Base-by-base conservation (phyloP, 2,113 vertebrate species). In the Pantherophis guttatus region DNA sequence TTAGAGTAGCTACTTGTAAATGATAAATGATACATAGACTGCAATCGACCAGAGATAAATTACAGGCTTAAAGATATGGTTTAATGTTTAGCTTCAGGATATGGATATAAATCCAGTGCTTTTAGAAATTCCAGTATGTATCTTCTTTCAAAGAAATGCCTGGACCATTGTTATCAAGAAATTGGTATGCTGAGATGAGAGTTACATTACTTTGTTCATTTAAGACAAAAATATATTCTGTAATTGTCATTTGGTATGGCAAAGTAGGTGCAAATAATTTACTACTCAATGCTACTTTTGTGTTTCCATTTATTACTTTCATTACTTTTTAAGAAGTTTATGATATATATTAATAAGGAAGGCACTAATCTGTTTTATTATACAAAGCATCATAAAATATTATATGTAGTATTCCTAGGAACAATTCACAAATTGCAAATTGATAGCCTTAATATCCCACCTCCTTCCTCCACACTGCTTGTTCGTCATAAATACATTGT, bases 61-160 rank as follows among this genome's bases (percentile, higher is more conserved):
- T 92, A 65, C 70, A 19, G 90, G 23, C 90, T 95, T 93, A 93
- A 93, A 33, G 65, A 44, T 39, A 44, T 23, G 33, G 8, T 81
- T 81, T 3, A 0, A 9, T 89, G 8, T 93, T 96, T 95, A 81
- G 90, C 59, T 94, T 90, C 91, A 62, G 70, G 90, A 93, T 92
- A 55, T 91, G 62, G 91, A 87, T 94, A 93, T 93, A 94, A 95
- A 95, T 91, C 50, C 44, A 75, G 92, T 93, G 50, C 70, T 96
- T 88, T 93, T 86, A 95, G 88, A 52, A 65, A 33, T 13, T 75
- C 44, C 19, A 95, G 75, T 91, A 94, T 93, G 93, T 92, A 2
- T 0, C 87, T 91, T 91, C 65, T 90, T 95, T 95, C 55, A 94
- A 62, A 90, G 17, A 94, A 52, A 90, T 90, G 75, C 53, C 85